These are phyloP conservation scores for Gila robusta DNA, from an alignment of 2,797 vertebrate species.

Conservation along the genomic window DNA sequence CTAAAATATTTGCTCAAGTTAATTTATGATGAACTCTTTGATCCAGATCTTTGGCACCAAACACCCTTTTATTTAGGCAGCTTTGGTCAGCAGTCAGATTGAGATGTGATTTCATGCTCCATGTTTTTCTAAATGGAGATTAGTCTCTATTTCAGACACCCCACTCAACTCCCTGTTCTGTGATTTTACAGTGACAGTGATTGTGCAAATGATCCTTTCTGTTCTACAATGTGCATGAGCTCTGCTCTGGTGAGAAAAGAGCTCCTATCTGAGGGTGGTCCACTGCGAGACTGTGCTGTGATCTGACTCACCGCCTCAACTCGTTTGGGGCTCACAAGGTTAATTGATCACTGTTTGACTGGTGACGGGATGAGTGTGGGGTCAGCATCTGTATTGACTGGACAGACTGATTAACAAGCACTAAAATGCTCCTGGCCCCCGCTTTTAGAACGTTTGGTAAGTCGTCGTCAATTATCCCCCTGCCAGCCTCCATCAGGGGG, in stretches of 20 bases:
- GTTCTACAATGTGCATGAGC: slow-evolving; percentile 7
- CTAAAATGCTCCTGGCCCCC: slow-evolving; percentile 56
- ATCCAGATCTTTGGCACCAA: background rate
- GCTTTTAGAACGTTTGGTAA: slow-evolving; percentile 58
- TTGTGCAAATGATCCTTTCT: slow-evolving; percentile 4
- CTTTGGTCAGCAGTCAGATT: slow-evolving; percentile 21
- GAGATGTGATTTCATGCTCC: slow-evolving; percentile 31
- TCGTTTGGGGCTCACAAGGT: slow-evolving; percentile 40
- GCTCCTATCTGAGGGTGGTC: background rate
- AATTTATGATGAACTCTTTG: background rate
- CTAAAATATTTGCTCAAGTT: background rate
- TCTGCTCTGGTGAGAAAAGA: background rate
- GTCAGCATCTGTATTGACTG: slow-evolving; percentile 64
- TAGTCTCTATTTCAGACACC: slow-evolving; percentile 19
- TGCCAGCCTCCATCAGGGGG: slow-evolving; percentile 40
- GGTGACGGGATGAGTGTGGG: slow-evolving; percentile 45
- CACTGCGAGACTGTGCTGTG: background rate
- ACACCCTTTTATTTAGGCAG: slow-evolving; percentile 11
- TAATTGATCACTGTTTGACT: slow-evolving; percentile 63
- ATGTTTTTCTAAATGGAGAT: slow-evolving; percentile 34
- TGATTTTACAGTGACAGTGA: slow-evolving; percentile 35
- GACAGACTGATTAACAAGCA: slow-evolving; percentile 67
- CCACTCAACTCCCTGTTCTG: slow-evolving; percentile 3
- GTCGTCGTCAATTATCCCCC: slow-evolving; percentile 65
- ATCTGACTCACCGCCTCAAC: slow-evolving; percentile 28